phyloP scores from a whole-genome alignment of 2,888 invertebrate species.

The Drosophila pseudotalamancana region DNA sequence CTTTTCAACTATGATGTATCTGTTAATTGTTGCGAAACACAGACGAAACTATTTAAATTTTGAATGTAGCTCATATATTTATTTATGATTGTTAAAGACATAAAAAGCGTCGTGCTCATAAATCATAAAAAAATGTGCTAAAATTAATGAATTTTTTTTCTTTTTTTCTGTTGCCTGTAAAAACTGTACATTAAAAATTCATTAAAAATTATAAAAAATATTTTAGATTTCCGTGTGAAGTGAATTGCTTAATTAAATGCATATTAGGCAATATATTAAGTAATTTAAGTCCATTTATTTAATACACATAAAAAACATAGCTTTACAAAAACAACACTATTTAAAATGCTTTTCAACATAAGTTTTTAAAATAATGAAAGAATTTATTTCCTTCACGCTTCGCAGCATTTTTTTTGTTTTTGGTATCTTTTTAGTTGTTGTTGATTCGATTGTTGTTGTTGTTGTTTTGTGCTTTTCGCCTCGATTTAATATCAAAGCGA shows the following conservation, averaged over 20 bases:
- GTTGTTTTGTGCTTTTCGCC: constrained; percentile 46
- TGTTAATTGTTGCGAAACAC: constrained; percentile 12
- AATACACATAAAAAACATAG: background rate
- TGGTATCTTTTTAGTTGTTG: constrained; percentile 30
- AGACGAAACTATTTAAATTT: constrained; percentile 7
- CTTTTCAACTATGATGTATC: constrained; percentile 5
- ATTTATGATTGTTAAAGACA: constrained; percentile 16
- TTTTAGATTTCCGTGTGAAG: constrained; percentile 4
- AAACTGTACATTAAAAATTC: background rate
- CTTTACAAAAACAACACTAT: background rate
- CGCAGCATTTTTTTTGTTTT: constrained; percentile 24
- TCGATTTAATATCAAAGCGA: constrained; percentile 75
- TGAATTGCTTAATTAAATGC: background rate
- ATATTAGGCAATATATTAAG: background rate
- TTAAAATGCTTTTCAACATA: constrained; percentile 27
- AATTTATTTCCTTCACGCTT: constrained; percentile 49
- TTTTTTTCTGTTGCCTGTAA: background rate
- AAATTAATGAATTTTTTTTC: constrained; percentile 10
- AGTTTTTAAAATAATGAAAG: constrained; percentile 50
- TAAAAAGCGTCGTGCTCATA: constrained; percentile 24
- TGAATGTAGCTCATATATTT: constrained; percentile 22
- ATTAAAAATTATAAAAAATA: constrained; percentile 3
- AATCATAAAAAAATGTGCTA: constrained; percentile 25
- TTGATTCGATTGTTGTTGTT: constrained; percentile 21
- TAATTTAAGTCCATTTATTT: constrained; percentile 11